Percentiles rank a stretch among this genome's conserved stretches.
These are phyloP conservation scores for Protodeltote pygarga DNA, from an alignment of 2,888 invertebrate genomes.

Conservation along the genomic window DNA sequence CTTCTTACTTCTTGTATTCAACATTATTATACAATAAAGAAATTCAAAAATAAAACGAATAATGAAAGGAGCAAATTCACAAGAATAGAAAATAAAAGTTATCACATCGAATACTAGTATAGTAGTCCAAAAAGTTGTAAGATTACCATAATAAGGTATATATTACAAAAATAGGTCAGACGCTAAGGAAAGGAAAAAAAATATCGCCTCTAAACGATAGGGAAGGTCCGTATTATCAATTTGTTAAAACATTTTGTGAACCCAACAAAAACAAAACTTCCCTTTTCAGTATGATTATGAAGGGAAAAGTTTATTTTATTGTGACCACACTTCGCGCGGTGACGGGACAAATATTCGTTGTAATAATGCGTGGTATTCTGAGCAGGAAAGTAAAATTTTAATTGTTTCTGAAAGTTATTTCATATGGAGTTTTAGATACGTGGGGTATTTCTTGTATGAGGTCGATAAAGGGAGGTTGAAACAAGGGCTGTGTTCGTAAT, in stretches of 20 bases:
- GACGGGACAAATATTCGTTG: constrained; percentile 43
- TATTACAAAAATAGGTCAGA: not conserved
- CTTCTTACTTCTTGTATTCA: too few species aligned
- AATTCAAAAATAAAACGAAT: too few species aligned
- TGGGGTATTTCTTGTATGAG: constrained; percentile 10
- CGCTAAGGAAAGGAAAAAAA: not conserved
- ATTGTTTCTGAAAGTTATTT: constrained; percentile 51
- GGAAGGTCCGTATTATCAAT: constrained; percentile 16
- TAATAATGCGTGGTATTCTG: constrained; percentile 40
- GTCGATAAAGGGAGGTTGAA: constrained; percentile 11
- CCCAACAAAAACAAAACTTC: constrained; percentile 18
- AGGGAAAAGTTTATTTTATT: constrained; percentile 54
- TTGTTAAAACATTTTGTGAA: constrained; percentile 7
- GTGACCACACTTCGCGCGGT: constrained; percentile 53
- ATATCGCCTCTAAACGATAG: not conserved
- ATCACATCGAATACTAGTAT: too few species aligned
- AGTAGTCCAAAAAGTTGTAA: too few species aligned
- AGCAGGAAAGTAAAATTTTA: constrained; percentile 41
- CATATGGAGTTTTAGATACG: constrained; percentile 29
- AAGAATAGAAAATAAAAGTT: too few species aligned
- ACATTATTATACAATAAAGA: too few species aligned
- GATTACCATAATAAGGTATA: not conserved
- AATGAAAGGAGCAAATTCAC: too few species aligned
- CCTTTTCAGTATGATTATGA: constrained; percentile 40
- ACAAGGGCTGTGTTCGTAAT: constrained; percentile 1